A percentile compares a stretch with the other conserved stretches of the same genome.
phyloP scores from a whole-genome alignment of 2,888 invertebrate genomes.

The Zootermopsis nevadensis region DNA sequence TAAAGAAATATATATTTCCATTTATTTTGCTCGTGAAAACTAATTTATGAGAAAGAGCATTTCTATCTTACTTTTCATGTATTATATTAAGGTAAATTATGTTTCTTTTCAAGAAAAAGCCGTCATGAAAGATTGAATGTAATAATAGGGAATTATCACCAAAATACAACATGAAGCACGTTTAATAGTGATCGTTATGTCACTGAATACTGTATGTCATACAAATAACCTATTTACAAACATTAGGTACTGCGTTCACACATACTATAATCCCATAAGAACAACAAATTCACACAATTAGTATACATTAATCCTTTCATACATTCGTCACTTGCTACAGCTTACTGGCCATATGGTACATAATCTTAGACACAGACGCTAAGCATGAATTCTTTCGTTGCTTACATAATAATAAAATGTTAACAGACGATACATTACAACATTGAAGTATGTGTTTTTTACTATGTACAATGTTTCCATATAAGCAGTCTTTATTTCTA shows the following conservation, averaged over 20 bases:
- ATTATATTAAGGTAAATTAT: neutral
- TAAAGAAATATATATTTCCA: neutral
- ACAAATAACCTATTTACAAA: conserved; percentile 35
- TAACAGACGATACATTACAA: conserved; percentile 39
- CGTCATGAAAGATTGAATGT: neutral
- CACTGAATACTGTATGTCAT: conserved; percentile 15
- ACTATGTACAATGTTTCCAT: conserved; percentile 33
- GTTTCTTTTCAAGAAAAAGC: neutral
- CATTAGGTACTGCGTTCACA: conserved; percentile 9
- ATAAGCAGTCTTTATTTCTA: conserved; percentile 39
- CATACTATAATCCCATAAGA: neutral
- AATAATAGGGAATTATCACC: neutral
- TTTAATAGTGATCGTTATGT: neutral
- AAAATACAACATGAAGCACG: conserved; percentile 29
- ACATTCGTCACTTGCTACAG: neutral
- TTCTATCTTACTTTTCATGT: neutral
- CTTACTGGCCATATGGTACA: conserved; percentile 3
- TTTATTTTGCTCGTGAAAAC: neutral
- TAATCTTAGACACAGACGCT: conserved; percentile 33
- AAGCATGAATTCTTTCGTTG: conserved; percentile 37
- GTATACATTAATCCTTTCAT: conserved; percentile 17
- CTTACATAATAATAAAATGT: conserved; percentile 31
- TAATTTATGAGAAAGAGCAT: neutral
- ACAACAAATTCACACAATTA: conserved; percentile 1
- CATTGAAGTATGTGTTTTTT: conserved; percentile 28